Evolutionary conservation across 37 sponge, comb jelly and placozoan species (phyloP).

Genomic region (Diacarnus erythraeanus): DNA sequence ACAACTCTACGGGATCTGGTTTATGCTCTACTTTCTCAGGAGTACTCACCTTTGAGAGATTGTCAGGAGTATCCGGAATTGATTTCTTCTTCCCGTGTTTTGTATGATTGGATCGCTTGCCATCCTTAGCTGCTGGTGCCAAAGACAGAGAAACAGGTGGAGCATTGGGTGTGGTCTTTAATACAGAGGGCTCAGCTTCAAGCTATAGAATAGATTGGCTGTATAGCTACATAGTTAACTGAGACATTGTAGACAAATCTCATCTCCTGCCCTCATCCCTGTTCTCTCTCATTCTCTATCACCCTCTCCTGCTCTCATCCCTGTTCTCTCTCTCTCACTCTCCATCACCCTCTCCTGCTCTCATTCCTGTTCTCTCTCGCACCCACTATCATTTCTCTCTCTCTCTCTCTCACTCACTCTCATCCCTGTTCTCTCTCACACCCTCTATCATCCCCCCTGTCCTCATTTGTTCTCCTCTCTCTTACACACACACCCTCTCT

Average conservation of each 20-base stretch:
- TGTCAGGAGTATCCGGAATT: not conserved
- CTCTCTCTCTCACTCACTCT: not conserved
- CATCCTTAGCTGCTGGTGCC: not conserved
- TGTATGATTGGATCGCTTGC: not conserved
- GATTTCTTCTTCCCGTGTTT: not conserved
- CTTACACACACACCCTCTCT: not conserved
- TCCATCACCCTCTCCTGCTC: not conserved
- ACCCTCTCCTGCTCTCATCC: constrained; percentile 3
- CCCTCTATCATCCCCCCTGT: not conserved
- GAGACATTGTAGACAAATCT: too few species aligned
- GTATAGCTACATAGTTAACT: too few species aligned
- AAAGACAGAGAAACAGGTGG: not conserved
- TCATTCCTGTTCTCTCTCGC: not conserved
- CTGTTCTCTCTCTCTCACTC: not conserved
- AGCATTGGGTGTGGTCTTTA: not conserved
- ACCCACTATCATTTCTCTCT: not conserved
- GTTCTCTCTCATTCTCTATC: not conserved
- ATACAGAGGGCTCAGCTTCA: not conserved
- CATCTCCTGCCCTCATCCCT: not conserved
- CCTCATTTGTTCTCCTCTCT: not conserved
- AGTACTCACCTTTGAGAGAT: not conserved
- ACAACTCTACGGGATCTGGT: not conserved
- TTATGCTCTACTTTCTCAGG: not conserved
- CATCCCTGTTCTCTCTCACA: not conserved
- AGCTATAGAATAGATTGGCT: not conserved